phyloP scores from a whole-genome alignment of 2,797 vertebrate genomes.

The Astyanax mexicanus region DNA sequence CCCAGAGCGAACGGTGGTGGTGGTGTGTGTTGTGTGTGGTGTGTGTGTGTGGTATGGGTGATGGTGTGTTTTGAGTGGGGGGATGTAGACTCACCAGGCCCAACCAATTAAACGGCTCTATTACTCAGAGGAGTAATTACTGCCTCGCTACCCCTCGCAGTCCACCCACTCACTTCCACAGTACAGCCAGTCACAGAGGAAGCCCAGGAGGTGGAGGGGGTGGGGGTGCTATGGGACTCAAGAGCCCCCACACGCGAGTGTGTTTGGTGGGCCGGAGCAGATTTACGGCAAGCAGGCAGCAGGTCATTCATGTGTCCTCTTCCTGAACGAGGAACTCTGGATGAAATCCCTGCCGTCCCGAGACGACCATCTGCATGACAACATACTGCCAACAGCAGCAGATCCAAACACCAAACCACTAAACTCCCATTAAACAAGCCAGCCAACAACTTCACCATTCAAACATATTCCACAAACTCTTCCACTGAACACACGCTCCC shows the following conservation, averaged over 20 bases:
- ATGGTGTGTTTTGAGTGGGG: neutral
- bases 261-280: constrained; percentile 12
- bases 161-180: neutral
- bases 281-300: constrained; percentile 53
- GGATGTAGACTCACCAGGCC: neutral
- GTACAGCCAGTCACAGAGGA: constrained; percentile 32
- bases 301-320: constrained; percentile 38
- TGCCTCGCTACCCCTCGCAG: constrained; percentile 8
- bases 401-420: constrained; percentile 6
- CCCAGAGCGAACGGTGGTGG: constrained; percentile 36
- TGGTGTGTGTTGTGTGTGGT: too few relatives aligned
- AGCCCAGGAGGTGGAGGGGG: constrained; percentile 9
- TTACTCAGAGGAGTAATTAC: constrained; percentile 38
- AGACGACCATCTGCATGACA: constrained; percentile 23
- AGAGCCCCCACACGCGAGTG: constrained; percentile 5
- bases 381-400: constrained; percentile 16
- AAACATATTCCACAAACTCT: neutral
- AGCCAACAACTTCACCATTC: neutral
- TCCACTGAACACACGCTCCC: neutral
- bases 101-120: constrained; percentile 36
- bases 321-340: constrained; percentile 7
- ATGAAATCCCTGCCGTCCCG: constrained; percentile 37
- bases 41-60: too few relatives aligned
- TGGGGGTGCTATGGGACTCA: constrained; percentile 21
- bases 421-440: neutral